Conservation (phyloP, 2,888 invertebrate species). For the Metellina segmentata region DNA sequence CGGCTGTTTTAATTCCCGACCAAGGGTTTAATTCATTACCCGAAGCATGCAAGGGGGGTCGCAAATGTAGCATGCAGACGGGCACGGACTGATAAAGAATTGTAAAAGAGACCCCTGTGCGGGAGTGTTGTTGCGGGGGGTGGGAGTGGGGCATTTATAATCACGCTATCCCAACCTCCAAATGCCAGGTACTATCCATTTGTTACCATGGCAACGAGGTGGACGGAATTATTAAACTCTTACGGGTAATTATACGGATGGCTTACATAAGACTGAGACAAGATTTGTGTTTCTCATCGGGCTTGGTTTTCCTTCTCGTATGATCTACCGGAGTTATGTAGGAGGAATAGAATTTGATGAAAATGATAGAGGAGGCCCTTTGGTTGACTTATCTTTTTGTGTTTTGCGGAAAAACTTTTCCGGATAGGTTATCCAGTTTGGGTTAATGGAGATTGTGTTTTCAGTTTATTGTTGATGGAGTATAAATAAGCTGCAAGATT, state of each 20-base stretch:
- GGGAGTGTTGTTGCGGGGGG: background rate
- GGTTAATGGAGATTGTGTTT: no score
- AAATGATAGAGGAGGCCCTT: no score
- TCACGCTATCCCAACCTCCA: constrained; percentile 57
- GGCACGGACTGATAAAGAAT: constrained; percentile 66
- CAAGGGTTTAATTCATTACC: constrained; percentile 65
- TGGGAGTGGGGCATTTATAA: constrained; percentile 61
- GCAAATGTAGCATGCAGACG: constrained; percentile 28
- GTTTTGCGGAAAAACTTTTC: background rate
- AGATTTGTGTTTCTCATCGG: constrained; percentile 40
- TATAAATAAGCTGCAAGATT: no score
- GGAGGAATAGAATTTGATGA: no score
- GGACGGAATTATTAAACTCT: constrained; percentile 69
- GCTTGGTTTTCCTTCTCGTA: background rate
- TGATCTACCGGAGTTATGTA: no score
- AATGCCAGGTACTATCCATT: constrained; percentile 69
- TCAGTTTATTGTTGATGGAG: no score
- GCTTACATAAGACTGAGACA: constrained; percentile 52
- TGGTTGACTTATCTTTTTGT: no score
- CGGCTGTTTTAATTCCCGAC: constrained; percentile 57
- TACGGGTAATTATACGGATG: constrained; percentile 67
- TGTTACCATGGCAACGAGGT: constrained; percentile 65
- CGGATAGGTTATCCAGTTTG: no score
- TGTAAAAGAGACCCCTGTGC: constrained; percentile 36
- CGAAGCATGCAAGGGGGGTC: constrained; percentile 24